Conservation (phyloP, 2,888 invertebrate species). For the Trisateles emortualis region DNA sequence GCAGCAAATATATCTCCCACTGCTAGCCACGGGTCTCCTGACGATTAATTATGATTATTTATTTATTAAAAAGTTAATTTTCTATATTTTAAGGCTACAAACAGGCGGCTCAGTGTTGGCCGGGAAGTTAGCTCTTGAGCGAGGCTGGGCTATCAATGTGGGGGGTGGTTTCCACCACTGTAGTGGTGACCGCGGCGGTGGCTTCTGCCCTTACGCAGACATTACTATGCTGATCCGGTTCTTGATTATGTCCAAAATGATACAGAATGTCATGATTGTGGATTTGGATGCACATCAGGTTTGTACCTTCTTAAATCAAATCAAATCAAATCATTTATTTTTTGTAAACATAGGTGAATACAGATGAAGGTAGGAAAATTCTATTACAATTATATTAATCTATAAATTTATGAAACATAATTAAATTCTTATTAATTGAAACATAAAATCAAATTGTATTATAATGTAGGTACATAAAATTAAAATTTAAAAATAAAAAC, state of each 20-base stretch:
- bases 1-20: no score
- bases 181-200: constrained; percentile 91
- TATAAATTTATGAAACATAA: no score
- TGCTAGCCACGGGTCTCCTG: not conserved
- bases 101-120: constrained; percentile 95
- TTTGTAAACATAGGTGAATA: no score
- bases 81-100: constrained; percentile 88
- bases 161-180: constrained; percentile 98
- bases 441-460: no score
- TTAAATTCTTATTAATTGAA: no score
- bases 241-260: constrained; percentile 85
- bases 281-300: constrained; percentile 97
- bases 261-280: constrained; percentile 93
- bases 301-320: no score
- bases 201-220: constrained; percentile 97
- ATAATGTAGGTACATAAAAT: no score
- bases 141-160: constrained; percentile 96
- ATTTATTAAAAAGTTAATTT: not conserved
- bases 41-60: no score
- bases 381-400: no score
- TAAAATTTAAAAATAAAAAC: no score
- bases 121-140: constrained; percentile 92
- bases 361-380: no score
- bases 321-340: no score
- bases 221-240: constrained; percentile 92